Evolutionary conservation across 1,140 invertebrate genomes (phyloP), one percentile per base, ranked within the genome.

Genomic region (Drosophila neocordata): DNA sequence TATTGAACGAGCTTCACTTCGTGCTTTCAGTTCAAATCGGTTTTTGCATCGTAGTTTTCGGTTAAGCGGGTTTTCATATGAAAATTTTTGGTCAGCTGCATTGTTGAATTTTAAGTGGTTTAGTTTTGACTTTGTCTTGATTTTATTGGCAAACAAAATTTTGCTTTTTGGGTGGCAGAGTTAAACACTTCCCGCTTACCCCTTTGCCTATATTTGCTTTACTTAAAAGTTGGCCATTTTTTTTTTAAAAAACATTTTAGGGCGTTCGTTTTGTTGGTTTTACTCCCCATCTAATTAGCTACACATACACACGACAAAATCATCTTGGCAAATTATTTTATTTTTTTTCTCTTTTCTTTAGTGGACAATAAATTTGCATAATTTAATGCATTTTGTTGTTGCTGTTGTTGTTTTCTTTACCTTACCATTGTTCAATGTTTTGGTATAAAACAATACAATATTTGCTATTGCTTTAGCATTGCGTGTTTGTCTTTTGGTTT

Each of bases 31-130:
- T 8, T 7, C 13, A 37, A 24, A 27, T 59, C 15, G 11, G 31
- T 58, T 58, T 58, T 35, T 34, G 13, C 18, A 37, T 20, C 20
- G 34, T 27, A n/a, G 55, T 58, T 38, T 52, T 27, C 9, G 31
- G 63, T 18, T 7, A n/a, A 22, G 24, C 52, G 71, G 66, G 41
- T 70, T 66, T 57, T 57, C 20, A 56, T 12, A 22, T 37, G 27
- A 44, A 64, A 51, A 59, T 57, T 58, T 57, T 58, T 57, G 60
- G 69, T 73, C 38, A 6, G 38, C 34, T 65, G 61, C 72, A 71
- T 67, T 73, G 72, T 31, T 77, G 82, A 76, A 87, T 87, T 71
- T 77, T 88, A 87, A 87, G 83, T 87, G 83, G 58, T 7, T 15
- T 87, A 79, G 58, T 9, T 52, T 52, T 35, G 57, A 55, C 48